Conservation (phyloP, 2,888 invertebrate genomes). For the Ochlodes sylvanus region DNA sequence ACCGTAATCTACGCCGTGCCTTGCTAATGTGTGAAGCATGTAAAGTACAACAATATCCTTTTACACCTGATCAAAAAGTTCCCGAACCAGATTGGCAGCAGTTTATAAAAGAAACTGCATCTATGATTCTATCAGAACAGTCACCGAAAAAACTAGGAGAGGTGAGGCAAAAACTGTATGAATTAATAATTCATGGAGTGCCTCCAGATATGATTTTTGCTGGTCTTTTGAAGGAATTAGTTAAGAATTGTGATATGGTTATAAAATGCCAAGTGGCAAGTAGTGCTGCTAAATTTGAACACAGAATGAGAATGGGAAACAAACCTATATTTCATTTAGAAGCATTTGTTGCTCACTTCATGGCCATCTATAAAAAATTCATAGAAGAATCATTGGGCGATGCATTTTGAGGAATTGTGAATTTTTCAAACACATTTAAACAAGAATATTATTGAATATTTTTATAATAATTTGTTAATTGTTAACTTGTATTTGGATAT, state of each 20-base stretch:
- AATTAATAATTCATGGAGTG: slow-evolving; percentile 96
- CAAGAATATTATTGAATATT: background rate
- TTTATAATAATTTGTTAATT: background rate
- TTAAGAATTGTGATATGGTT: slow-evolving; percentile 95
- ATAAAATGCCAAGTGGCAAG: slow-evolving; percentile 94
- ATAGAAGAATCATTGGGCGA: slow-evolving; percentile 89
- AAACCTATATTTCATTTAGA: slow-evolving; percentile 98
- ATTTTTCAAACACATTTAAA: background rate
- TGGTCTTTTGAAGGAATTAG: slow-evolving; percentile 92
- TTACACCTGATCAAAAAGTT: slow-evolving; percentile 91
- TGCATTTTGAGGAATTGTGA: slow-evolving; percentile 65
- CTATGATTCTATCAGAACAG: slow-evolving; percentile 94
- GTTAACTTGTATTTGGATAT: too few relatives aligned
- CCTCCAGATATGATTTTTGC: slow-evolving; percentile 97
- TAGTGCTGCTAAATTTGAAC: slow-evolving; percentile 95
- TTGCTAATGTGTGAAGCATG: slow-evolving; percentile 97
- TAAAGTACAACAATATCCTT: slow-evolving; percentile 96
- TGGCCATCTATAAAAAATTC: slow-evolving; percentile 96
- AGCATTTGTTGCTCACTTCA: slow-evolving; percentile 98
- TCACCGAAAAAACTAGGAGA: slow-evolving; percentile 93
- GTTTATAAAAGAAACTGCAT: slow-evolving; percentile 94
- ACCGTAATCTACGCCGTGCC: slow-evolving; percentile 96
- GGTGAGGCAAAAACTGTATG: slow-evolving; percentile 95
- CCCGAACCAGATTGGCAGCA: slow-evolving; percentile 97
- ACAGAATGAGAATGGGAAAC: slow-evolving; percentile 95